Evolutionary conservation across 2,888 invertebrate species (phyloP), one percentile per base, ranked within the genome.

Genomic region (Cataglyphis albicans): DNA sequence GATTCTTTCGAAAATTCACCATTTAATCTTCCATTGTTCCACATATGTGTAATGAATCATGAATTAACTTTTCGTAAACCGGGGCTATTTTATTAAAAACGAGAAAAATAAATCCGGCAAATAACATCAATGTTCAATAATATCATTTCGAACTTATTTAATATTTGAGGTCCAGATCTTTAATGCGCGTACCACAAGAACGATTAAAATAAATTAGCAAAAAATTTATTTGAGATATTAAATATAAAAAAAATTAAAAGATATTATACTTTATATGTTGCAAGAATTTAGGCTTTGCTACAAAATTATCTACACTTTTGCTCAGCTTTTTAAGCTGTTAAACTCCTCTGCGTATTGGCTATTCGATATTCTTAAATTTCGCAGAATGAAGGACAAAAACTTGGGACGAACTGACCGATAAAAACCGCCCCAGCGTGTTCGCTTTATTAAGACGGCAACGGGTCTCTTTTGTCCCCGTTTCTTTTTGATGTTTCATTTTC

Each of bases 401-500:
- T 59, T 78, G n/a, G 29, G 44, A 78, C 29, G 57, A 41, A 35
- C 59, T 7, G 63, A 3, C 9, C 21, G 18, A 32, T 59, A 70
- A 80, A 70, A 80, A 80, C 32, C 29, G 10, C 25, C 21, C 21
- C 59, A 44, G 72, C 75, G 74, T 80, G 74, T 63, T 68, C 81
- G 59, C 82, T 88, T 88, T 90, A 90, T 90, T 88, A 90, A 86
- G 63, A 73, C 86, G 85, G 86, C 88, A 87, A 86, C 82, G 85
- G 82, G 41, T 48, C 12, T 68, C 81, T 82, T 89, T 91, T 89
- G 86, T 91, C 86, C 83, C 72, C 87, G 78, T 82, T 88, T 83
- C 89, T 91, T 88, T 90, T 87, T 88, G 86, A 91, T 84, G 84
- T 86, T 72, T 86, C 87, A 86, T 90, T 89, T 88, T 87, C 89